phyloP scores from a whole-genome alignment of 2,113 vertebrate species.

The Anguilla japonica region DNA sequence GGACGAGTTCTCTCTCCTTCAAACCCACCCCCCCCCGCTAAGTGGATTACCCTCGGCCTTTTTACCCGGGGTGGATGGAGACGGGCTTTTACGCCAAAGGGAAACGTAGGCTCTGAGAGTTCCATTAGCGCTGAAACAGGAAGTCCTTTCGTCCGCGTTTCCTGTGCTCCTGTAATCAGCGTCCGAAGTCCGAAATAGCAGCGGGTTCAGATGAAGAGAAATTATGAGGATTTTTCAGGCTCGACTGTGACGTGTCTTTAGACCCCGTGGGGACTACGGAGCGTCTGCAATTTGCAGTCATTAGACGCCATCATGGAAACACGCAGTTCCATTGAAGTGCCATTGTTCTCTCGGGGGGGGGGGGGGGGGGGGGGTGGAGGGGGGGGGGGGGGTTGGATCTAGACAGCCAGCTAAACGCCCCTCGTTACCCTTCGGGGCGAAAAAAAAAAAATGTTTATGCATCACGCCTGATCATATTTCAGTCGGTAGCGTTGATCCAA shows the following conservation, averaged over 20 bases:
- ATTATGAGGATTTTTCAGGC: constrained; percentile 31
- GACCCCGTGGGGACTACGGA: neutral
- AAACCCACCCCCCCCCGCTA: neutral
- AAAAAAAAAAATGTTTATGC: neutral
- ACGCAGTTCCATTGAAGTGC: neutral
- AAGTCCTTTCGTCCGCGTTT: neutral
- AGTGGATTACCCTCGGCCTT: neutral
- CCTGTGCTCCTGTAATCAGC: neutral
- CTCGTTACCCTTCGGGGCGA: neutral
- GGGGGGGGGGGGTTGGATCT: neutral
- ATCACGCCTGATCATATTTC: neutral
- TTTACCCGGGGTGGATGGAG: neutral
- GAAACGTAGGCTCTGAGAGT: neutral
- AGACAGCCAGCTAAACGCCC: constrained; percentile 13
- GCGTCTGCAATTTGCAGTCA: constrained; percentile 1
- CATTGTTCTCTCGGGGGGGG: too few species aligned
- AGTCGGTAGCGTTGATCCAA: neutral
- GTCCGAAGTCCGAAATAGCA: constrained; percentile 25
- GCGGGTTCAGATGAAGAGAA: constrained; percentile 22
- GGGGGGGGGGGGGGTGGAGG: neutral
- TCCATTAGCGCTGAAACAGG: neutral
- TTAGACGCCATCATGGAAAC: constrained; percentile 22
- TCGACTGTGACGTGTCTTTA: constrained; percentile 30
- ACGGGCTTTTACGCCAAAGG: neutral
- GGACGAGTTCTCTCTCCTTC: neutral